These are phyloP conservation scores for Xestia rhomboidea DNA, from an alignment of 2,888 invertebrate species.

Conservation along the genomic window DNA sequence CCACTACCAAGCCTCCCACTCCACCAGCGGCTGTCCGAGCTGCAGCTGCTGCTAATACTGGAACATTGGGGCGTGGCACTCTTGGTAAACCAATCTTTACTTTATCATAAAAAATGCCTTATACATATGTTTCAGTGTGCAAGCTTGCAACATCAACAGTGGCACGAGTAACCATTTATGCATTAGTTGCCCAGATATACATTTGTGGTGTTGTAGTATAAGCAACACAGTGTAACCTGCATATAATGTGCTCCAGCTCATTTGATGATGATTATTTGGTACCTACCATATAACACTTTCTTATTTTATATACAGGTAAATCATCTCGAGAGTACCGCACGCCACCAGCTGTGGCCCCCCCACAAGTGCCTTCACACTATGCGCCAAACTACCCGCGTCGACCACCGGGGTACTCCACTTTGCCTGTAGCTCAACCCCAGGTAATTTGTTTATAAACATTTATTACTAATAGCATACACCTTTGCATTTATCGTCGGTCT, in stretches of 20 bases:
- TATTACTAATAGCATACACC: no score
- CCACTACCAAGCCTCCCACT: constrained; percentile 98
- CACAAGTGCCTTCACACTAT: constrained; percentile 99
- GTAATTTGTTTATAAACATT: constrained; percentile 63
- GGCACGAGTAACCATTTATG: not conserved
- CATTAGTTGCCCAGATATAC: not conserved
- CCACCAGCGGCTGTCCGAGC: constrained; percentile 95
- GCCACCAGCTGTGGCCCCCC: constrained; percentile 98
- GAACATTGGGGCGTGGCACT: constrained; percentile 88
- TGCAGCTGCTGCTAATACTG: constrained; percentile 84
- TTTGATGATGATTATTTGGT: not conserved
- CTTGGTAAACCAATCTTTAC: constrained; percentile 75
- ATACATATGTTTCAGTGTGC: not conserved
- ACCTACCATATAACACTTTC: not conserved
- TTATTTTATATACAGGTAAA: constrained; percentile 89
- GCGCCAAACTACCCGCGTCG: constrained; percentile 97
- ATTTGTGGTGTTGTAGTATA: not conserved
- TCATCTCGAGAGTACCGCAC: constrained; percentile 96
- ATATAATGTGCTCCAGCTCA: not conserved
- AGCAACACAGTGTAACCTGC: not conserved
- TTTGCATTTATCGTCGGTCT: not conserved
- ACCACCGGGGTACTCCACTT: constrained; percentile 96
- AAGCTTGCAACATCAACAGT: not conserved
- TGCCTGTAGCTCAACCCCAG: constrained; percentile 92
- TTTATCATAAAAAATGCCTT: not conserved